Conservation (phyloP, 2,888 invertebrate genomes). For the Laothoe populi region DNA sequence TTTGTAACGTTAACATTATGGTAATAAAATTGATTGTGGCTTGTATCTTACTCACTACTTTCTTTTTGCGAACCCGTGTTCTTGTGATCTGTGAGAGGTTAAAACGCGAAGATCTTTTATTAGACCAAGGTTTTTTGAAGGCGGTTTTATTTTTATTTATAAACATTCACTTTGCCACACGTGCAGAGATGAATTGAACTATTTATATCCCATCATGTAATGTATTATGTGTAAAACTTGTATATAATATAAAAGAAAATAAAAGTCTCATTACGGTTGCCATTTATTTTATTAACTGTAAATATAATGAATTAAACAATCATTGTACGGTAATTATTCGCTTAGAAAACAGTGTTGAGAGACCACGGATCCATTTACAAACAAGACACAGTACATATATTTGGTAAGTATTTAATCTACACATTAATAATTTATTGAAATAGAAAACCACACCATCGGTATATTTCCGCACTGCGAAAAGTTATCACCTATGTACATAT, state of each 20-base stretch:
- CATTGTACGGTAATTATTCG: not conserved
- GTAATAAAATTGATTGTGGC: too few species aligned
- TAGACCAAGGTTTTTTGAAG: too few species aligned
- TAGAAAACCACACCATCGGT: not conserved
- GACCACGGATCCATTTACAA: not conserved
- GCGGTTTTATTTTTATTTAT: too few species aligned
- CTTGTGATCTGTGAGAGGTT: too few species aligned
- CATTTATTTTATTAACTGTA: constrained; percentile 41
- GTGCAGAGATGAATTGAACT: too few species aligned
- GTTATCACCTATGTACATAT: constrained; percentile 11
- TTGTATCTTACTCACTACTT: too few species aligned
- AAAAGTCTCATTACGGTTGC: constrained; percentile 41
- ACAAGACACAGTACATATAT: not conserved
- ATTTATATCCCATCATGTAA: too few species aligned
- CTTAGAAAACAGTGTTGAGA: not conserved
- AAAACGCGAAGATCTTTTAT: too few species aligned
- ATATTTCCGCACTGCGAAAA: constrained; percentile 5
- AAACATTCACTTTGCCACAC: too few species aligned
- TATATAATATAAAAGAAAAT: constrained; percentile 26
- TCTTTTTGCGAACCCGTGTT: too few species aligned
- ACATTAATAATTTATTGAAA: not conserved
- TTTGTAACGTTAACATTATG: too few species aligned
- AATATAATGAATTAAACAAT: constrained; percentile 22
- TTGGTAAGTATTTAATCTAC: not conserved
- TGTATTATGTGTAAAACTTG: not conserved